Percentiles rank a stretch among this genome's conserved stretches.
Evolutionary conservation across 2,888 invertebrate species (phyloP).

Genomic region (Polylopha cassiicola): DNA sequence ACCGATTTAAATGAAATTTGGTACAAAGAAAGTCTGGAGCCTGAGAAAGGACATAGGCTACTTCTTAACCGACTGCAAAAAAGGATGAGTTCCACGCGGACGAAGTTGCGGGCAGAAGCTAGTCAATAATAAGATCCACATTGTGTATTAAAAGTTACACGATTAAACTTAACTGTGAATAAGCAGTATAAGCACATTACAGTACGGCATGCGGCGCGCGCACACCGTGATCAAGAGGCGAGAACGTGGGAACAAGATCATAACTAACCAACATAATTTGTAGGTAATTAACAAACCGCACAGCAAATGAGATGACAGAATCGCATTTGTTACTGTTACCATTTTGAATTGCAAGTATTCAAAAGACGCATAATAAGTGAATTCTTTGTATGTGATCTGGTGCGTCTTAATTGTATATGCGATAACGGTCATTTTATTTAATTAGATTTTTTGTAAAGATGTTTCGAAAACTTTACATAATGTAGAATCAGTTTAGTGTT

Average conservation of each 20-base stretch:
- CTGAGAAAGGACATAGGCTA: no score
- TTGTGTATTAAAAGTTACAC: conserved; percentile 67
- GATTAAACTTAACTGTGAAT: conserved; percentile 70
- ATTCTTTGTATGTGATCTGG: no score
- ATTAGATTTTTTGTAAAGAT: no score
- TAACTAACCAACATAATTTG: conserved; percentile 35
- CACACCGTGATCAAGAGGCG: conserved; percentile 64
- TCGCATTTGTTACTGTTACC: conserved; percentile 20
- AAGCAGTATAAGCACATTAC: conserved; percentile 75
- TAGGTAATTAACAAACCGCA: conserved; percentile 42
- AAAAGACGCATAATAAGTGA: no score
- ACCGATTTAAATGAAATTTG: no score
- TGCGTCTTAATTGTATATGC: no score
- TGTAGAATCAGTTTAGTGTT: no score
- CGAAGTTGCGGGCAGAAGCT: no score
- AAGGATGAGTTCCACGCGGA: conserved; percentile 43
- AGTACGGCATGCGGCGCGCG: conserved; percentile 68
- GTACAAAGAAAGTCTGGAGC: no score
- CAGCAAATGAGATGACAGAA: conserved; percentile 33
- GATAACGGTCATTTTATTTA: no score
- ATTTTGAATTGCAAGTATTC: conserved; percentile 4
- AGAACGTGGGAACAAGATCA: conserved; percentile 66
- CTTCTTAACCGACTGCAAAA: no score
- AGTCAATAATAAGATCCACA: conserved; percentile 62
- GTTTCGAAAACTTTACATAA: no score